phyloP scores from a whole-genome alignment of 1,140 invertebrate species.

The Rhizoglyphus robini region DNA sequence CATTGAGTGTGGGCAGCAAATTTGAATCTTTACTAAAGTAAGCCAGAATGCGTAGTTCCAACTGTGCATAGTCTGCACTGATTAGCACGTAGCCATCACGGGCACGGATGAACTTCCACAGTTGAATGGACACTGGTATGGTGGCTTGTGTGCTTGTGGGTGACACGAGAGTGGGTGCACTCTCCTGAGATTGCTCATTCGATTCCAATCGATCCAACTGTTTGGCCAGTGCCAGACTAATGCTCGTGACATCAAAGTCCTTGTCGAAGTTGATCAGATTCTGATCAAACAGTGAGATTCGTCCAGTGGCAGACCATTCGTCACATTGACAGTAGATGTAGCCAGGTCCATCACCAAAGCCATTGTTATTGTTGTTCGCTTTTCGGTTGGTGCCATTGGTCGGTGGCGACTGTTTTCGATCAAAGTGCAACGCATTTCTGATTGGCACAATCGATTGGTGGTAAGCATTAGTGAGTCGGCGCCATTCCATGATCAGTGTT shows the following conservation, averaged over 20 bases:
- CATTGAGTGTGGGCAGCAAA: no score
- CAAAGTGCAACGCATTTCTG: background rate
- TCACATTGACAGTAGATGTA: conserved; percentile 61
- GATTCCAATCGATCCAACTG: no score
- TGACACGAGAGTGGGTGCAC: no score
- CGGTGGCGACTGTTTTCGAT: no score
- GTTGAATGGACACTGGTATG: background rate
- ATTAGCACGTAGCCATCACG: conserved; percentile 45
- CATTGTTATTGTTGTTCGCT: no score
- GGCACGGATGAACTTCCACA: conserved; percentile 17
- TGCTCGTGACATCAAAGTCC: no score
- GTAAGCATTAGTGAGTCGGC: conserved; percentile 57
- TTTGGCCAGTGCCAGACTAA: no score
- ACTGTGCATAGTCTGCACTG: conserved; percentile 90
- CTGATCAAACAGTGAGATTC: conserved; percentile 79
- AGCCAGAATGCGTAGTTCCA: conserved; percentile 82
- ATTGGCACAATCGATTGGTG: conserved; percentile 38
- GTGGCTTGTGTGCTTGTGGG: no score
- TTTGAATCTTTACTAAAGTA: conserved; percentile 66
- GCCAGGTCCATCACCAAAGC: no score
- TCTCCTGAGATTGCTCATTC: no score
- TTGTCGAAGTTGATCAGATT: conserved; percentile 82
- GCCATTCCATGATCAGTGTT: conserved; percentile 59
- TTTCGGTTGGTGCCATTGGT: no score
- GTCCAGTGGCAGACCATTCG: conserved; percentile 68